Conservation (phyloP, 2,113 vertebrate genomes). For the Ciconia boyciana region DNA sequence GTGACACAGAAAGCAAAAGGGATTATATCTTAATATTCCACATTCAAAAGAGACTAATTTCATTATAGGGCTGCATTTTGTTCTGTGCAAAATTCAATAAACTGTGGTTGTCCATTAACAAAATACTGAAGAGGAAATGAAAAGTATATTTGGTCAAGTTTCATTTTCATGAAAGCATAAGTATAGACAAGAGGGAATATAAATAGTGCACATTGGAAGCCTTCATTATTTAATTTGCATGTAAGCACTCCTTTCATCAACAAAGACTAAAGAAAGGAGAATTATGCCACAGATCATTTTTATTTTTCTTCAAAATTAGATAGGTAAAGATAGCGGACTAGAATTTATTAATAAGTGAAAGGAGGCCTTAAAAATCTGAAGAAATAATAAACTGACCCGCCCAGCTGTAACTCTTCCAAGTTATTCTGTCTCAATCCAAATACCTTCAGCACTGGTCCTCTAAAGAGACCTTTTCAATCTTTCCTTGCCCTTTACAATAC, state of each 20-base stretch:
- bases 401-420: constrained; percentile 52
- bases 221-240: constrained; percentile 36
- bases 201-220: not conserved
- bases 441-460: constrained; percentile 35
- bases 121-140: constrained; percentile 52
- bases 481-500: constrained; percentile 63
- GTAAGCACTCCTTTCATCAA: constrained; percentile 39
- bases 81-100: constrained; percentile 4
- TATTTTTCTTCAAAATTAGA: constrained; percentile 58
- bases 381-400: constrained; percentile 63
- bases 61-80: not conserved
- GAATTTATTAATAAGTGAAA: constrained; percentile 60
- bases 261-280: constrained; percentile 35
- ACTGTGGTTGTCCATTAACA: not conserved
- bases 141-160: constrained; percentile 34
- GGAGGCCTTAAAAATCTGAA: constrained; percentile 58
- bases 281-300: constrained; percentile 28
- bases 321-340: constrained; percentile 45
- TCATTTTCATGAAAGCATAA: not conserved
- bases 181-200: constrained; percentile 9
- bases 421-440: constrained; percentile 68
- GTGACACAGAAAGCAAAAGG: not conserved
- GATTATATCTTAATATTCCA: not conserved
- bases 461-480: constrained; percentile 65
- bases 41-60: not conserved